Evolutionary conservation across 2,113 vertebrate genomes (phyloP).

Genomic region (Arizona elegans): DNA sequence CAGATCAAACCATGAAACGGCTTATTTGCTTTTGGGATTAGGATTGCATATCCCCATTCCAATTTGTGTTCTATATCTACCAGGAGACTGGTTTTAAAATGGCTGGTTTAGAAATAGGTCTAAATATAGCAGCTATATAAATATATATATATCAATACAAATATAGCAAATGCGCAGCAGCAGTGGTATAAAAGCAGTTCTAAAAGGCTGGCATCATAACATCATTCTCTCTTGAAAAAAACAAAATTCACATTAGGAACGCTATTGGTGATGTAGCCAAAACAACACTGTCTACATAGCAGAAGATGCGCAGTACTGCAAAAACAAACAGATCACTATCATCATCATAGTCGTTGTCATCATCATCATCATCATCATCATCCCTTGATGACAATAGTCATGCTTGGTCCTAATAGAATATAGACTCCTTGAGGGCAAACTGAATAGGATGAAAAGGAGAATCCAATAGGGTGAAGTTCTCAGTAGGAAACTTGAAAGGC

Average conservation of each 20-base stretch:
- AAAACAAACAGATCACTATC: neutral
- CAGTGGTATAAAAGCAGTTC: neutral
- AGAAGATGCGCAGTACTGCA: neutral
- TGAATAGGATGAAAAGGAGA: neutral
- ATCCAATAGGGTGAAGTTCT: neutral
- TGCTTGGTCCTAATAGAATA: neutral
- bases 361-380: neutral
- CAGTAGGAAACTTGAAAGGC: neutral
- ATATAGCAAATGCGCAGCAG: neutral
- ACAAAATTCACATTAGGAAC: neutral
- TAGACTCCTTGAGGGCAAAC: neutral
- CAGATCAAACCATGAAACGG: neutral
- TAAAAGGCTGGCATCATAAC: neutral
- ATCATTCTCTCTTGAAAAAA: neutral
- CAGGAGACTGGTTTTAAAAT: neutral
- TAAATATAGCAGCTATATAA: neutral
- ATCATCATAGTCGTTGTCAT: neutral
- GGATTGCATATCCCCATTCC: neutral
- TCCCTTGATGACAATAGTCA: neutral
- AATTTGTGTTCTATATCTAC: neutral
- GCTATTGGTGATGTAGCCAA: neutral
- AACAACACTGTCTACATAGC: neutral
- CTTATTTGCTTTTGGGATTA: neutral
- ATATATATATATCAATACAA: neutral
- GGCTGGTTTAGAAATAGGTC: neutral